Evolutionary conservation across 2,797 vertebrate species (phyloP).

Genomic region (Nannoperca obscura): DNA sequence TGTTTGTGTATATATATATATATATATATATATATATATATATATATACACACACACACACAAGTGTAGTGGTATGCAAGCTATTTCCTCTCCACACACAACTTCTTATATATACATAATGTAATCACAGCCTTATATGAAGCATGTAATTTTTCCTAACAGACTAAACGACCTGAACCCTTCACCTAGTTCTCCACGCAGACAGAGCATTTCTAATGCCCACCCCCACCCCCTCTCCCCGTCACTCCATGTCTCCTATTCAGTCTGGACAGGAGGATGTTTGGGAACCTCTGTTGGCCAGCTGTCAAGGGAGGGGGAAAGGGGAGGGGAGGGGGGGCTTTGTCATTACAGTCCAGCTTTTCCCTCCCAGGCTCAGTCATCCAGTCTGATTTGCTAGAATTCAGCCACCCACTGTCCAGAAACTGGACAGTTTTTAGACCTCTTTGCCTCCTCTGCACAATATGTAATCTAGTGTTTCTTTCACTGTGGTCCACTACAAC

Average conservation of each 20-base stretch:
- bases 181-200: constrained; percentile 12
- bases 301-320: constrained; percentile 57
- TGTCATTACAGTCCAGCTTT: constrained; percentile 46
- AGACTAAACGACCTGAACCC: not conserved
- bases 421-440: constrained; percentile 23
- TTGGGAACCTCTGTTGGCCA: constrained; percentile 76
- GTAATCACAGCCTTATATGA: constrained; percentile 6
- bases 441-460: constrained; percentile 21
- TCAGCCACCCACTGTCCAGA: constrained; percentile 37
- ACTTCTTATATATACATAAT: constrained; percentile 5
- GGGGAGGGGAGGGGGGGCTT: not conserved
- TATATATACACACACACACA: too few relatives aligned
- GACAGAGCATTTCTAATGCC: constrained; percentile 23
- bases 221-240: not conserved
- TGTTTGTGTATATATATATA: too few relatives aligned
- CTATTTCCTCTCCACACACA: not conserved
- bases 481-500: not conserved
- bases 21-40: too few relatives aligned
- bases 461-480: constrained; percentile 41
- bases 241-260: constrained; percentile 46
- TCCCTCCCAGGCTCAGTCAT: constrained; percentile 32
- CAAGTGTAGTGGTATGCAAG: not conserved
- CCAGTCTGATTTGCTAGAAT: constrained; percentile 15
- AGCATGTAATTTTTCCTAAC: constrained; percentile 21
- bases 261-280: constrained; percentile 68